A percentile compares a stretch with the other conserved stretches of the same genome.
Evolutionary conservation across 2,797 vertebrate genomes (phyloP).

Genomic region (Cyclura pinguis): DNA sequence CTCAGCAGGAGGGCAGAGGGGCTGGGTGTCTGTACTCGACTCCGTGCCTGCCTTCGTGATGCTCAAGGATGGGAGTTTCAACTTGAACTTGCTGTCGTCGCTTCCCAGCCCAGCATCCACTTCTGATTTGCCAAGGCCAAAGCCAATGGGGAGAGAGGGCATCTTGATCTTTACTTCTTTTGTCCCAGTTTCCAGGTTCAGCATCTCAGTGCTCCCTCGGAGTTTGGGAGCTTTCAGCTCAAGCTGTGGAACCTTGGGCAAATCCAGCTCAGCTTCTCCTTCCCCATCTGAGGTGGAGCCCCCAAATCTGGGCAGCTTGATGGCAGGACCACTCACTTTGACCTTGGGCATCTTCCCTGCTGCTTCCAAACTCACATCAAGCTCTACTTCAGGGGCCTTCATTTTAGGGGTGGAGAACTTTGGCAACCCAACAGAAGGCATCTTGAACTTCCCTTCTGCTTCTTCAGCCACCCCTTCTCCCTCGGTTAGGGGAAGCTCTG

Average conservation of each 20-base stretch:
- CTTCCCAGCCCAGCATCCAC: constrained; percentile 32
- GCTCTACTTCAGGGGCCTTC: constrained; percentile 69
- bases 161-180: constrained; percentile 80
- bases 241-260: constrained; percentile 61
- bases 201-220: constrained; percentile 55
- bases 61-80: constrained; percentile 71
- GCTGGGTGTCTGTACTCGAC: constrained; percentile 32
- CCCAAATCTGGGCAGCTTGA: constrained; percentile 84
- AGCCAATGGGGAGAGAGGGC: constrained; percentile 80
- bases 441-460: constrained; percentile 69
- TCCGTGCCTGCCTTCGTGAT: constrained; percentile 40
- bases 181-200: constrained; percentile 58
- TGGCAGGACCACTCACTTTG: constrained; percentile 81
- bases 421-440: constrained; percentile 71
- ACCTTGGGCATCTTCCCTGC: constrained; percentile 77
- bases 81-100: constrained; percentile 61
- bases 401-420: constrained; percentile 62
- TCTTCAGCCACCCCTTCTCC: constrained; percentile 54
- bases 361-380: constrained; percentile 64
- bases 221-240: constrained; percentile 75
- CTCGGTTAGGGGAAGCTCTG: constrained; percentile 46
- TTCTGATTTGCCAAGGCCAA: constrained; percentile 77
- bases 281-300: constrained; percentile 77
- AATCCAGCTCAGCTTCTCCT: constrained; percentile 60
- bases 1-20: constrained; percentile 37